Conservation (phyloP, 2,113 vertebrate genomes). For the Hypomesus transpacificus region DNA sequence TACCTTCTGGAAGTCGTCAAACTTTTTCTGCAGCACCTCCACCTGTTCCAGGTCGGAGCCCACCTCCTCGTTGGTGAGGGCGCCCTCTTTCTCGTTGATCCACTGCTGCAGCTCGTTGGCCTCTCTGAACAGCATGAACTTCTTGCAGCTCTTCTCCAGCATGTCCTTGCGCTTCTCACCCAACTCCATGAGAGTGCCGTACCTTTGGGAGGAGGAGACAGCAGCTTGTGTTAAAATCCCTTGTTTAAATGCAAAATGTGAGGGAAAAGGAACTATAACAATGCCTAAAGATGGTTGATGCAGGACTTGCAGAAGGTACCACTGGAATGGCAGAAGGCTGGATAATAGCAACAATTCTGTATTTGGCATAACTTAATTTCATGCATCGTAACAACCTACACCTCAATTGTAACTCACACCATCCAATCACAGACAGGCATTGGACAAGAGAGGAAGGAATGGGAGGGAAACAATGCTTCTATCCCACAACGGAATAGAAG, state of each 20-base stretch:
- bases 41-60: slow-evolving; percentile 98
- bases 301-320: background rate
- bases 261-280: background rate
- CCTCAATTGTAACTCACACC: background rate
- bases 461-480: slow-evolving; percentile 44
- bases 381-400: background rate
- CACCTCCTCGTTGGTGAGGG: slow-evolving; percentile 89
- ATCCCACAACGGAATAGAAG: slow-evolving; percentile 62
- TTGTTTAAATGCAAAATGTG: background rate
- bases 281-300: background rate
- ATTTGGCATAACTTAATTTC: too few relatives aligned
- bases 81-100: slow-evolving; percentile 94
- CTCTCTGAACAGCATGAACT: slow-evolving; percentile 97
- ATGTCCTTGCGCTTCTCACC: slow-evolving; percentile 95
- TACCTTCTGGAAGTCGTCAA: slow-evolving; percentile 99
- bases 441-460: slow-evolving; percentile 18
- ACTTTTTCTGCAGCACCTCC: slow-evolving; percentile 98
- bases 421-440: slow-evolving; percentile 26
- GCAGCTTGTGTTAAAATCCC: background rate
- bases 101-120: slow-evolving; percentile 95
- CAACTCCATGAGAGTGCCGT: slow-evolving; percentile 86
- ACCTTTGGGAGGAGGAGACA: slow-evolving; percentile 65
- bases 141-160: slow-evolving; percentile 98
- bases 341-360: too few relatives aligned
- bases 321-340: background rate